phyloP scores from a whole-genome alignment of 2,113 vertebrate species.

The Corythoichthys intestinalis region DNA sequence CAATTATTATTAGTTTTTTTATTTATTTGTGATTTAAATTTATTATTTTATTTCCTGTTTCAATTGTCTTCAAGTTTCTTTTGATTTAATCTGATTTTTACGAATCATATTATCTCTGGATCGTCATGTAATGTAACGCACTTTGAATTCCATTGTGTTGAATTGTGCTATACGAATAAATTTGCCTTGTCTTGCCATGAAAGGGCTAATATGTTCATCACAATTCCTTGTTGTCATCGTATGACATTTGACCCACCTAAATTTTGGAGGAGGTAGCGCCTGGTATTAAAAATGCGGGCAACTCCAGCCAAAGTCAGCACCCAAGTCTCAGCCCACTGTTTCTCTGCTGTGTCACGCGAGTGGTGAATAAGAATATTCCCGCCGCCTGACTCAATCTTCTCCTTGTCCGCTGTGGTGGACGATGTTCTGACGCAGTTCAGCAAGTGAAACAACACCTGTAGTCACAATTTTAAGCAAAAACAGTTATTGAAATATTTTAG shows the following conservation, averaged over 20 bases:
- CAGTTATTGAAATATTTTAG: not conserved
- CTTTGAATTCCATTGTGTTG: no score
- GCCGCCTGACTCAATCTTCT: conserved; percentile 97
- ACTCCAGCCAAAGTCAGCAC: conserved; percentile 94
- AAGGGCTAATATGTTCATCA: not conserved
- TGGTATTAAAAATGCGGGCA: conserved; percentile 96
- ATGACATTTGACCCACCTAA: conserved; percentile 73
- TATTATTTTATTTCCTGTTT: no score
- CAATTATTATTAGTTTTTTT: no score
- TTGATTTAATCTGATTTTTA: no score
- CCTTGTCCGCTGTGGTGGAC: conserved; percentile 96
- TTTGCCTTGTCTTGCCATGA: no score
- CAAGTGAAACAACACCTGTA: conserved; percentile 92
- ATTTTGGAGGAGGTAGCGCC: conserved; percentile 90
- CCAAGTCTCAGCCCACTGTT: conserved; percentile 99
- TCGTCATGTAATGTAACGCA: no score
- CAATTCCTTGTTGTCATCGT: not conserved
- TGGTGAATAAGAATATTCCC: conserved; percentile 99
- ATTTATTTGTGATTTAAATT: no score
- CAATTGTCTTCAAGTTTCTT: no score
- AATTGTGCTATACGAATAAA: no score
- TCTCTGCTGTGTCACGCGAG: conserved; percentile 97
- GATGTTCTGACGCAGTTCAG: conserved; percentile 89
- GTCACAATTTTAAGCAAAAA: not conserved
- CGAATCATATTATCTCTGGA: no score